These are phyloP conservation scores for Aplysina aerophoba DNA, from an alignment of 37 sponge, comb jelly and placozoan species.

Conservation along the genomic window DNA sequence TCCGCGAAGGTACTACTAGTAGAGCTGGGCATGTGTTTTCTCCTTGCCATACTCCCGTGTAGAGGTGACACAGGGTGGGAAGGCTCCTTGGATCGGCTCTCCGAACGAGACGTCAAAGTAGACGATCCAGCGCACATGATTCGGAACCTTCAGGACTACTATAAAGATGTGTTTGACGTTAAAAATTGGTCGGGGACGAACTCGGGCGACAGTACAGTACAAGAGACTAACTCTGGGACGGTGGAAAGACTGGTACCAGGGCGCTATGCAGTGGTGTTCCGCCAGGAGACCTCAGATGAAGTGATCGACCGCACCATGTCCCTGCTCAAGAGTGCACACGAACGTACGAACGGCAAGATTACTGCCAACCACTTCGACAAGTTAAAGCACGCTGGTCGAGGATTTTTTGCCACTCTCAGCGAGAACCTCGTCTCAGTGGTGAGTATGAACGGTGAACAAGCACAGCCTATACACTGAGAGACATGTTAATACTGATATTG, in stretches of 20 bases:
- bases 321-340: conserved; percentile 48
- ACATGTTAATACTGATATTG: too few relatives aligned
- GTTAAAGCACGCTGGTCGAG: conserved; percentile 49
- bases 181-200: not conserved
- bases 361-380: conserved; percentile 53
- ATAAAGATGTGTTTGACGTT: conserved; percentile 33
- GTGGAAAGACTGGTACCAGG: conserved; percentile 46
- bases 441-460: conserved; percentile 6
- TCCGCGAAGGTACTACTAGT: not conserved
- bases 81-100: not conserved
- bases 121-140: conserved; percentile 52
- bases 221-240: not conserved
- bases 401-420: conserved; percentile 75
- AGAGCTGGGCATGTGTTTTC: not conserved
- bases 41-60: not conserved
- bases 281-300: conserved; percentile 35
- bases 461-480: too few relatives aligned
- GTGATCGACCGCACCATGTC: conserved; percentile 51
- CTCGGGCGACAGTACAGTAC: not conserved
- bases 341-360: conserved; percentile 32
- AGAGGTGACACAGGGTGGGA: not conserved
- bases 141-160: conserved; percentile 50
- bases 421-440: conserved; percentile 58
- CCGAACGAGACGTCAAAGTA: not conserved
- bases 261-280: conserved; percentile 66